phyloP scores from a whole-genome alignment of 2,888 invertebrate species.

The Meliscaeva auricollis region DNA sequence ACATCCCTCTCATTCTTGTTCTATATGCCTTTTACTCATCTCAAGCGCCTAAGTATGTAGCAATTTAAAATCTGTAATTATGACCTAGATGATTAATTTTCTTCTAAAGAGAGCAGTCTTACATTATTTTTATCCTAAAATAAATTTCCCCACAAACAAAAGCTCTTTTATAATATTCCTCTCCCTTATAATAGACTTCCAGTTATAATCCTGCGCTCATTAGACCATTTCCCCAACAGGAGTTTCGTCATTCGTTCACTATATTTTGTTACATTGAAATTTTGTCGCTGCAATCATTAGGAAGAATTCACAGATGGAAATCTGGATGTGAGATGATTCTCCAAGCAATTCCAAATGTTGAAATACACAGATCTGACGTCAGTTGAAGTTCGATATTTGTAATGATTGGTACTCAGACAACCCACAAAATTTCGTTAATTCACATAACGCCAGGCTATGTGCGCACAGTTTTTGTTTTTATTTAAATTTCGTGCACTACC shows the following conservation, averaged over 20 bases:
- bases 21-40: conserved; percentile 34
- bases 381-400: conserved; percentile 84
- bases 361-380: conserved; percentile 79
- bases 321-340: conserved; percentile 46
- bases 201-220: too few relatives aligned
- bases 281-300: conserved; percentile 52
- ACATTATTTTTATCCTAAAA: not conserved
- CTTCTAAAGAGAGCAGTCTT: conserved; percentile 33
- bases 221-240: not conserved
- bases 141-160: conserved; percentile 14
- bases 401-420: conserved; percentile 83
- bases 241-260: conserved; percentile 6
- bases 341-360: conserved; percentile 58
- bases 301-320: conserved; percentile 7
- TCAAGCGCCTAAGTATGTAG: conserved; percentile 48
- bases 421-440: conserved; percentile 60
- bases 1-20: conserved; percentile 21
- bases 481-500: conserved; percentile 56
- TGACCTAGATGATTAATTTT: conserved; percentile 68
- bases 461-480: conserved; percentile 58
- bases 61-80: conserved; percentile 68
- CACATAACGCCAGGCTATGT: conserved; percentile 46
- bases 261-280: not conserved
- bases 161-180: not conserved
- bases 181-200: too few relatives aligned